Evolutionary conservation across 2,888 invertebrate species (phyloP).

Genomic region (Diaprepes abbreviatus): DNA sequence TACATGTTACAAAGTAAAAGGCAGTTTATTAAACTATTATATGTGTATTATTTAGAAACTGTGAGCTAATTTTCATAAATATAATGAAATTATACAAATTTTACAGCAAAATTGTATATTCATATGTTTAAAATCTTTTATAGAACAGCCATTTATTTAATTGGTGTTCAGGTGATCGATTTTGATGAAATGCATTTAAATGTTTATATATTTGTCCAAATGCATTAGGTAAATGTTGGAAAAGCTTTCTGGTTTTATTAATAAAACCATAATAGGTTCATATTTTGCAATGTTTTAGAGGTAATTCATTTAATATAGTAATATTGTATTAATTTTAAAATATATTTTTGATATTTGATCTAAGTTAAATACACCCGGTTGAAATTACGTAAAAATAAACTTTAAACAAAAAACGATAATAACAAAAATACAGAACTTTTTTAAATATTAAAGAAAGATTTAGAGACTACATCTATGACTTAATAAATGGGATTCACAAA

Average conservation of each 20-base stretch:
- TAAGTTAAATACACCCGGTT: no score
- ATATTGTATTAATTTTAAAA: constrained; percentile 10
- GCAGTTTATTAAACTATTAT: no score
- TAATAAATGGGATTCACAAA: no score
- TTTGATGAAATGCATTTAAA: constrained; percentile 32
- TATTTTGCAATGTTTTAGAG: neutral
- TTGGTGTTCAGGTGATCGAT: constrained; percentile 19
- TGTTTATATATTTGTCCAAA: constrained; percentile 15
- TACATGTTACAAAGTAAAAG: no score
- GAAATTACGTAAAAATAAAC: no score
- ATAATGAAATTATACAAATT: constrained; percentile 15
- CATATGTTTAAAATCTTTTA: constrained; percentile 30
- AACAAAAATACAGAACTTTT: no score
- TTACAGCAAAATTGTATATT: constrained; percentile 7
- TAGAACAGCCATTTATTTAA: constrained; percentile 27
- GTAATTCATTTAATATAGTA: constrained; percentile 7
- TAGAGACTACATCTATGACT: no score
- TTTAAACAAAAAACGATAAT: no score
- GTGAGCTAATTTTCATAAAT: neutral
- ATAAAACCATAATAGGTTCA: neutral
- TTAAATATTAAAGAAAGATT: no score
- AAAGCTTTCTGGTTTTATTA: neutral
- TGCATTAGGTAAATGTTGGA: neutral
- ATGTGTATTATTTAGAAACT: neutral
- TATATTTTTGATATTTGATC: no score